Base-by-base conservation (phyloP, 2,888 invertebrate species). In the Drosophila meridiana region DNA sequence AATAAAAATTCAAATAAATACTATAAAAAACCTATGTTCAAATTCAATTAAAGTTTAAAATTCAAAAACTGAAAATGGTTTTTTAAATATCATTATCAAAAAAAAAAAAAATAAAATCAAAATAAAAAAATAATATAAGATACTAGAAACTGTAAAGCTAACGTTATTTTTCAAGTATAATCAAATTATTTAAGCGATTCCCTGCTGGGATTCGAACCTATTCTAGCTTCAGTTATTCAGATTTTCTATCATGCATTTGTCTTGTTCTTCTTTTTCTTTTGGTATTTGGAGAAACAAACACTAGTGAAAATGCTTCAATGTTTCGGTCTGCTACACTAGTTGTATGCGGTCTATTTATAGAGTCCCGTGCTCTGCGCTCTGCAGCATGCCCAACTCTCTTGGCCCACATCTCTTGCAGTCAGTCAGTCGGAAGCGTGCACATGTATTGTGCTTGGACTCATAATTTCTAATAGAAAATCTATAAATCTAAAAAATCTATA, bases 281-380 rank as follows among this genome's bases (percentile, higher is more conserved):
- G 6, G n/a, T 30, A 14, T 26, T 38, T 43, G 47, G 61, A 61
- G 38, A 70, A 57, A 14, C 42, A 30, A 36, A 32, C 43, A 59
- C 53, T 30, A 59, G 14, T 14, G 43, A 42, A 43, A 38, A 28
- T 34, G 47, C 20, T 42, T 63, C 74, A 65, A 69, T 62, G 73
- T 69, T 73, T 77, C 70, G 81, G 90, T 80, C 78, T 73, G 73
- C 73, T 65, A 70, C 81, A 67, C 63, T 42, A 36, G 47, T 55
- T 62, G 69, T 66, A 32, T 70, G 64, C n/a, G 34, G 69, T 72
- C 89, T 85, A 85, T 85, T 90, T 87, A 67, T 85, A 85, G 89
- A 67, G 64, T 38, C 50, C 53, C 50, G n/a, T 59, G 30, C 50
- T 56, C 48, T 48, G 55, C 58, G 69, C 56, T 65, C 32, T 32